Evolutionary conservation across 2,113 vertebrate species (phyloP), one percentile per base, ranked within the genome.

Genomic region (Ageneiosus marmoratus): DNA sequence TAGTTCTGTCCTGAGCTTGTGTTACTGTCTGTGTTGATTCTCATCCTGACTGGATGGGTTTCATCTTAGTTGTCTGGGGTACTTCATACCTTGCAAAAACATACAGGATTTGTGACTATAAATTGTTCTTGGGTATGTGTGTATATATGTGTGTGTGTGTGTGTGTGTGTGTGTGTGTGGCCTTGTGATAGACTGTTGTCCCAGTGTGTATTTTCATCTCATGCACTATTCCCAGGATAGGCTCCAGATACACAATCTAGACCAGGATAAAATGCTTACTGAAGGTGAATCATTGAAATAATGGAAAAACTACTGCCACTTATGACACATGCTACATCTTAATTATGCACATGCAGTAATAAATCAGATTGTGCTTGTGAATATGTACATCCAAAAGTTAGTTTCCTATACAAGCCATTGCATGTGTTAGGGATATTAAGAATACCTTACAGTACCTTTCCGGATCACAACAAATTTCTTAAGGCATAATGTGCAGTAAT

Each of bases 351-450:
- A 16, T 58, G 22, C 20, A 53, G 50, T 37, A 70, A 44, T 44
- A 70, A 70, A n/a, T n/a, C n/a, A n/a, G n/a, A n/a, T n/a, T n/a
- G n/a, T 22, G 55, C 55, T 55, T 55, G 74, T 76, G 51, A 76
- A 55, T 55, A 53, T 55, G 34, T 55, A 32, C 4, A 53, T 37
- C 34, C 56, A 32, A 56, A 37, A 41, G 37, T 41, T 41, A 41
- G 37, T 41, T 20, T 34, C 16, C 29, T 37, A 76, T 76, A 55
- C 29, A 37, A 55, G 51, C 8, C 29, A 20, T 44, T 44, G 13
- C 53, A 37, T 77, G 37, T 77, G 34, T 58, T 22, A 41, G 20
- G 75, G 22, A 13, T 4, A 29, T 73, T 27, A 2, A n/a, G 18
- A 16, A 32, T 32, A 5, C 67, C n/a, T 41, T 41, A 3, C 32